These are phyloP conservation scores for Crotophaga sulcirostris DNA, from an alignment of 2,113 vertebrate species.

Conservation along the genomic window DNA sequence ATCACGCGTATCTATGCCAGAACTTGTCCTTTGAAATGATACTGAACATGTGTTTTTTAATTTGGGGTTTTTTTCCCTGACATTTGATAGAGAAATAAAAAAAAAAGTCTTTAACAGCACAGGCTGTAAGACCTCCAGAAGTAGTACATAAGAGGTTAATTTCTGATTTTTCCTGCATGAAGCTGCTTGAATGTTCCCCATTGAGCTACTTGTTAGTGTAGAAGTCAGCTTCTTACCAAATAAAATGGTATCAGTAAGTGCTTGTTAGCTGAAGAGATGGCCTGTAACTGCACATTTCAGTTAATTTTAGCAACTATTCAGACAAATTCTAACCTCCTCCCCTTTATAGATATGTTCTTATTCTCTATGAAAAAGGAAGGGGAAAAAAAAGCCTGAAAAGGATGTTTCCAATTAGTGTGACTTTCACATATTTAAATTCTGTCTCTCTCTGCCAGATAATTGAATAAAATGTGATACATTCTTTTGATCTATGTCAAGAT, in stretches of 20 bases:
- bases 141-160: background rate
- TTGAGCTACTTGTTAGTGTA: background rate
- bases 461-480: conserved; percentile 17
- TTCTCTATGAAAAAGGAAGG: background rate
- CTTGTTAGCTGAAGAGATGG: conserved; percentile 42
- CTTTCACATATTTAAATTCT: conserved; percentile 35
- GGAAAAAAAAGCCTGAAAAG: background rate
- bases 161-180: background rate
- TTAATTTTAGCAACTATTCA: conserved; percentile 57
- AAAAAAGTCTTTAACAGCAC: background rate
- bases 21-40: background rate
- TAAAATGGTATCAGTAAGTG: conserved; percentile 5
- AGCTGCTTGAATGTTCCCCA: background rate
- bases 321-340: conserved; percentile 43
- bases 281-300: conserved; percentile 38
- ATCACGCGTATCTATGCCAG: background rate
- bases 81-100: background rate
- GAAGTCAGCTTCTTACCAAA: conserved; percentile 3
- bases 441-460: conserved; percentile 1
- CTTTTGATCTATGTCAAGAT: conserved; percentile 37
- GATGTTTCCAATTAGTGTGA: conserved; percentile 31
- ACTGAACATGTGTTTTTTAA: background rate
- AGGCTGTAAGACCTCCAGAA: background rate
- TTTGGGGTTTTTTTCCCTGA: background rate
- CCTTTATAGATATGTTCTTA: conserved; percentile 29